Conservation (phyloP, 2,888 invertebrate genomes). For the Odontocolon sp. region DNA sequence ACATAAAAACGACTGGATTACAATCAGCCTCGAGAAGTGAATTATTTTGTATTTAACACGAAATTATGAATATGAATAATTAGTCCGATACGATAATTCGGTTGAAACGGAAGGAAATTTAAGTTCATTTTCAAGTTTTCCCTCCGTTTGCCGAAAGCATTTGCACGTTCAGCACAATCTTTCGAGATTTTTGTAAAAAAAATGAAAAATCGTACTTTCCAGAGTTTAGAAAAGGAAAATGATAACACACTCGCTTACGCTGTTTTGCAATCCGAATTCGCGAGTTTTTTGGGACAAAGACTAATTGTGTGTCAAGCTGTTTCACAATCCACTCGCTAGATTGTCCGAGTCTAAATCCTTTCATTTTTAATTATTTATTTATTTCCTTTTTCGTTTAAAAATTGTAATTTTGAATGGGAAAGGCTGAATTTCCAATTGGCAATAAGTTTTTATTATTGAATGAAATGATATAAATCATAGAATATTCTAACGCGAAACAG, state of each 20-base stretch:
- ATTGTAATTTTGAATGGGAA: background rate
- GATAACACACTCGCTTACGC: no score
- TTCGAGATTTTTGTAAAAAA: conserved; percentile 9
- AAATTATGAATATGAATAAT: background rate
- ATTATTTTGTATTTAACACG: conserved; percentile 18
- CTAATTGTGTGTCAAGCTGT: no score
- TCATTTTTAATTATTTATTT: background rate
- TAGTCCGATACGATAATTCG: background rate
- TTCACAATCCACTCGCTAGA: background rate
- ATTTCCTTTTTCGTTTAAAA: background rate
- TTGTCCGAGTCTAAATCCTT: background rate
- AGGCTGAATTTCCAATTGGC: background rate
- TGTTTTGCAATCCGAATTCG: no score
- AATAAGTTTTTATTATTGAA: background rate
- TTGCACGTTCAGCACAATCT: background rate
- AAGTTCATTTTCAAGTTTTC: background rate
- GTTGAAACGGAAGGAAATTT: background rate
- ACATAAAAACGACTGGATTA: conserved; percentile 10
- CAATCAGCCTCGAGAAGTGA: background rate
- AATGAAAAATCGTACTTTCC: background rate
- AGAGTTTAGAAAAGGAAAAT: background rate
- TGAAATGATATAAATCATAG: background rate
- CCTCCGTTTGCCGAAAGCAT: background rate
- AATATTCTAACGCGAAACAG: background rate
- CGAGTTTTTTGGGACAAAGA: no score